Evolutionary conservation across 2,888 invertebrate genomes (phyloP), one percentile per base, ranked within the genome.

Genomic region (Pyrgus malvae): DNA sequence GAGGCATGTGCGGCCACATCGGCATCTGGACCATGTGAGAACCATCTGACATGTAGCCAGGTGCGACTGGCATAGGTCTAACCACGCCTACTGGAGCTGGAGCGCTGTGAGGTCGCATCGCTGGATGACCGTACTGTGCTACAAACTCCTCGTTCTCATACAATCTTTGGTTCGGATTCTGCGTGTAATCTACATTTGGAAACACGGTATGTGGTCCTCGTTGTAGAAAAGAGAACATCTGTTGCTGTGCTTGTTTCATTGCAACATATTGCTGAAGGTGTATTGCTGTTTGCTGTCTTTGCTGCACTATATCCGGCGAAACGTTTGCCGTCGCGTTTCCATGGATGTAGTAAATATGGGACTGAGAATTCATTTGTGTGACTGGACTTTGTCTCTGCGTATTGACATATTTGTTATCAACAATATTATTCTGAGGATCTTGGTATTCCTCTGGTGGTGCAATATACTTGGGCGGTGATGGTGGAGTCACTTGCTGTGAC

Each of bases 191-290:
- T 6, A 82, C 74, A 54, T 80, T 83, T 0, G 89, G 88, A 48
- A 82, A 88, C n/a, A 87, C 84, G 0, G 87, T 85, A 48, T 87
- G 86, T 0, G 89, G 86, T 31, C 83, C 80, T 60, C 89, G 70
- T 62, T 90, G 90, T 31, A 88, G 68, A 64, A 88, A 90, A 0
- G 80, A 74, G 54, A 82, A 87, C 88, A 91, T 87, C 57, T 90
- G 89, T 57, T 90, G 90, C 61, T 91, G 91, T 0, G 91, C 91
- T 70, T 91, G 91, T 58, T 91, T 91, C 91, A 91, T 91, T 0
- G 90, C 90, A 0, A 90, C 91, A 60, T 90, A 91, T 55, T 91
- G 91, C 66, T 91, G 91, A 48, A 91, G 66, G 42, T 90, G 90
- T 48, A 90, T 74, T 0, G 87, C 90, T 0, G 91, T 91, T 64